Evolutionary conservation across 2,888 invertebrate species (phyloP), one percentile per base, ranked within the genome.

Genomic region (Epiblema foenella): DNA sequence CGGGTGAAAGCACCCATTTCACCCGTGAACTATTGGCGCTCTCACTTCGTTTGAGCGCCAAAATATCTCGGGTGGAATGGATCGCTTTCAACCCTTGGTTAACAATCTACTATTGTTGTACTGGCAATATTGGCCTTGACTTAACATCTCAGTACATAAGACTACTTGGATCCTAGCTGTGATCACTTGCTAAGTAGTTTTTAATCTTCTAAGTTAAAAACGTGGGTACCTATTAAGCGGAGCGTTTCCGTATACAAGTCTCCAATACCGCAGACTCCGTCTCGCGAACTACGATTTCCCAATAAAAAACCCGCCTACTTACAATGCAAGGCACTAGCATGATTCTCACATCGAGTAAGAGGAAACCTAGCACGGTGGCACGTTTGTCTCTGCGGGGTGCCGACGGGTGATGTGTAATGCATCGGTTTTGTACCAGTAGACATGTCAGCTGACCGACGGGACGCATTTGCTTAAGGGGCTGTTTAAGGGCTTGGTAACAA

Each of bases 391-490:
- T 56, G 74, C 75, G 69, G 76, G 76, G 75, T 67, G 62, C 54
- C 65, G 52, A 52, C 64, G 49, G 49, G 57, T 66, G 49, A 75
- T 75, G 74, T 70, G 71, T 76, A 74, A 76, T 76, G 75, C 76
- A 76, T 62, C 65, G 64, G 52, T 74, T 74, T 68, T 68, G 49
- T 29, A 20, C 39, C 62, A 62, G 58, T 51, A 18, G 54, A 68
- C 72, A 57, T 63, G 65, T 68, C 29, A 42, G 20, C 54, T 59
- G 67, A 65, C 66, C 59, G 60, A 60, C 59, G 33, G 52, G 29
- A 12, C 66, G 33, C 42, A 66, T 66, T 71, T 71, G 60, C 66
- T 65, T 69, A 69, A 69, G 52, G 52, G 56, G 33, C 56, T 57
- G 18, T 62, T 68, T 62, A 42, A 20, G 18, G 58, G 10, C 18